A percentile compares a stretch with the other conserved stretches of the same genome.
These are phyloP conservation scores for Chloroceryle inda DNA, from an alignment of 2,797 vertebrate species.

Conservation along the genomic window DNA sequence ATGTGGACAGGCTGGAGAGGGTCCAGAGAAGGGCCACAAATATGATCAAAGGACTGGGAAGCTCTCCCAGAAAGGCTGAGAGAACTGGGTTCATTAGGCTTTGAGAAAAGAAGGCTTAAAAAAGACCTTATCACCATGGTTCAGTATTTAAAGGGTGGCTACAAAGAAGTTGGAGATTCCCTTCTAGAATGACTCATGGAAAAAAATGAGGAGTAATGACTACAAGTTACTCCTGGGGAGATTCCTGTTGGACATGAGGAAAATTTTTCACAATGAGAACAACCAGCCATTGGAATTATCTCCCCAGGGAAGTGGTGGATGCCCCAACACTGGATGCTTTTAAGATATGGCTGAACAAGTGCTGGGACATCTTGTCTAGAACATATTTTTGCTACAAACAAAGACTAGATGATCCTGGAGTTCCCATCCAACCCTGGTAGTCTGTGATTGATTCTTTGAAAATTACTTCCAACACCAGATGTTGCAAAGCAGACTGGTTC, in stretches of 20 bases:
- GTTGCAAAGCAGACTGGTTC: background rate
- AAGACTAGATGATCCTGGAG: background rate
- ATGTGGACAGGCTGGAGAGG: background rate
- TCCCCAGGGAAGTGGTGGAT: background rate
- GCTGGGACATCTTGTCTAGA: background rate
- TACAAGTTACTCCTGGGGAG: background rate
- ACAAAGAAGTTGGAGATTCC: background rate
- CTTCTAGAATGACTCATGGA: background rate
- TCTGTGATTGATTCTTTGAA: background rate
- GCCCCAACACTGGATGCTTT: rapidly evolving
- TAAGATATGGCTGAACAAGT: background rate
- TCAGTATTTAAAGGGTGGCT: background rate
- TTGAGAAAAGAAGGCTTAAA: background rate
- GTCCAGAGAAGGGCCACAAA: background rate
- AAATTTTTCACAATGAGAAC: background rate
- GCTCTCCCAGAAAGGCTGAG: background rate
- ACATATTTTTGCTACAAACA: background rate
- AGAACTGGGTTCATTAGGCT: background rate
- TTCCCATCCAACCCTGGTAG: background rate
- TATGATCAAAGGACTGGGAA: background rate
- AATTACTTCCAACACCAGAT: background rate
- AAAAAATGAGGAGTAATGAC: background rate
- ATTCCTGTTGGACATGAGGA: background rate
- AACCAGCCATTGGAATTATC: background rate
- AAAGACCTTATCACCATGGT: background rate